These are phyloP conservation scores for Arnoldichthys spilopterus DNA, from an alignment of 2,797 vertebrate species.

Conservation along the genomic window DNA sequence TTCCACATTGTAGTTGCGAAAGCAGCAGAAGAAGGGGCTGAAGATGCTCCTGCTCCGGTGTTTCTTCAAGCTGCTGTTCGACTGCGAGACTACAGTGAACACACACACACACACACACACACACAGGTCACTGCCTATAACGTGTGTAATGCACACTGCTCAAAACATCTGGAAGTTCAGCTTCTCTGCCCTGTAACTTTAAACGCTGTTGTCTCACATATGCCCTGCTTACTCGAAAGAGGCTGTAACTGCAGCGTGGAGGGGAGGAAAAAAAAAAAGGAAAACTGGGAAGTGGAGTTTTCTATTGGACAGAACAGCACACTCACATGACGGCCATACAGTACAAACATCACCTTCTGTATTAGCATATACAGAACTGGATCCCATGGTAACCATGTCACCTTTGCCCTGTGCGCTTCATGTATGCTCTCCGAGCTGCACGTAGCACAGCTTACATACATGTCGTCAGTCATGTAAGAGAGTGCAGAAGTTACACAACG, in stretches of 20 bases:
- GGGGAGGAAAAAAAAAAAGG: conserved; percentile 21
- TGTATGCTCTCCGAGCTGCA: conserved; percentile 18
- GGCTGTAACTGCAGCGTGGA: conserved; percentile 33
- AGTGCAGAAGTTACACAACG: conserved; percentile 50
- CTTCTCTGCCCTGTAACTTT: conserved; percentile 57
- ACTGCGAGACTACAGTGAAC: conserved; percentile 86
- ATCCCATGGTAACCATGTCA: conserved; percentile 46
- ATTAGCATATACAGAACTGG: conserved; percentile 50
- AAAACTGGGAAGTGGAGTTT: conserved; percentile 22
- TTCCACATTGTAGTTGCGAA: conserved; percentile 95
- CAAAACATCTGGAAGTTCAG: conserved; percentile 53
- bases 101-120: conserved; percentile 20
- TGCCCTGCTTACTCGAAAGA: conserved; percentile 38
- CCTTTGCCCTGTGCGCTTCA: conserved; percentile 47
- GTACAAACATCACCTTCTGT: conserved; percentile 42
- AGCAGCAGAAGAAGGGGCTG: conserved; percentile 98
- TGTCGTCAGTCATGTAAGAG: conserved; percentile 35
- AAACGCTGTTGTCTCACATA: conserved; percentile 50
- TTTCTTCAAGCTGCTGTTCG: conserved; percentile 95
- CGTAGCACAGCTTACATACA: conserved; percentile 27
- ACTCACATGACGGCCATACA: conserved; percentile 35
- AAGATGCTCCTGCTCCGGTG: conserved; percentile 94
- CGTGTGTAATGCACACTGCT: conserved; percentile 6
- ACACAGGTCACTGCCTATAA: conserved; percentile 36
- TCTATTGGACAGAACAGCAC: conserved; percentile 28